phyloP scores from a whole-genome alignment of 2,888 invertebrate species.

The Girardia tigrina region DNA sequence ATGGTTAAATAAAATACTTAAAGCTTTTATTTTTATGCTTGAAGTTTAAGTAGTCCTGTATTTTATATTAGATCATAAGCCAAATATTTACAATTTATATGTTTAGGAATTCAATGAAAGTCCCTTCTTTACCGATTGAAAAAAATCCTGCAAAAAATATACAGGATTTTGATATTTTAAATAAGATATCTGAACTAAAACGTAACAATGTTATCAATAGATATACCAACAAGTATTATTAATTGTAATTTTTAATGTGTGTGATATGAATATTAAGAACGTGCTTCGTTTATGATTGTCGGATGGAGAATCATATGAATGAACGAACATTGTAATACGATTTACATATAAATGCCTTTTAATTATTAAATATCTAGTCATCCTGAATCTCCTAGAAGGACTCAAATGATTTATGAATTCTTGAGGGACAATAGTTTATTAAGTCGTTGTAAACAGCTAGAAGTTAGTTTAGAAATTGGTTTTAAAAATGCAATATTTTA shows the following conservation, averaged over 20 bases:
- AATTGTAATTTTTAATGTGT: background rate
- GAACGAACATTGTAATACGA: background rate
- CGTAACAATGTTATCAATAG: background rate
- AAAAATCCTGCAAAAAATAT: background rate
- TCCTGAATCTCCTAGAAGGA: background rate
- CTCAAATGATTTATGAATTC: conserved; percentile 23
- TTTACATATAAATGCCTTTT: background rate
- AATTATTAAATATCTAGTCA: background rate
- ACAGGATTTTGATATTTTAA: background rate
- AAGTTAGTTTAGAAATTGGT: background rate
- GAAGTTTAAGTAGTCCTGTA: too few species aligned
- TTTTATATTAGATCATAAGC: too few species aligned
- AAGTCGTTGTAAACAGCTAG: conserved; percentile 2
- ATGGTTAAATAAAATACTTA: too few species aligned
- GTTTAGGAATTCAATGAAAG: background rate
- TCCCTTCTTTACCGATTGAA: background rate
- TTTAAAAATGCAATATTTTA: too few species aligned
- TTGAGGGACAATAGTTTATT: conserved; percentile 9
- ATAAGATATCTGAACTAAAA: background rate
- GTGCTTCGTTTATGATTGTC: conserved; percentile 6
- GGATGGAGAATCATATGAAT: conserved; percentile 19
- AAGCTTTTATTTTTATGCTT: too few species aligned
- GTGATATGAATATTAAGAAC: background rate
- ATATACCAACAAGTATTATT: background rate
- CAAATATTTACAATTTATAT: too few species aligned